Evolutionary conservation across 2,888 invertebrate species (phyloP).

Genomic region (Dolomedes plantarius): DNA sequence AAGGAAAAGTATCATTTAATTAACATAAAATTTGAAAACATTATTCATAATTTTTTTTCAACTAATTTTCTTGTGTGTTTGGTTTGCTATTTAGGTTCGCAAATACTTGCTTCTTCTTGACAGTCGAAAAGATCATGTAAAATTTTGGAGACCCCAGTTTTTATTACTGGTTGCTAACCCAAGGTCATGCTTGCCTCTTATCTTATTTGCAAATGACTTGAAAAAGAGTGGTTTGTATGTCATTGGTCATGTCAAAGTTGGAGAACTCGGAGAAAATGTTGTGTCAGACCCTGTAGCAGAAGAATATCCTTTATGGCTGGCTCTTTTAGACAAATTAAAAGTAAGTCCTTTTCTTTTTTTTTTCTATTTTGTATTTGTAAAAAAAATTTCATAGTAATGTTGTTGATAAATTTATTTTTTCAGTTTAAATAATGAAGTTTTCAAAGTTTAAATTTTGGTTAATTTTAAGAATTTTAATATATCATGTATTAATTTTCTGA

Average conservation of each 20-base stretch:
- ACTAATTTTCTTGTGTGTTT: neutral
- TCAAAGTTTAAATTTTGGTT: too few species aligned
- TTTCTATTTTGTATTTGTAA: too few species aligned
- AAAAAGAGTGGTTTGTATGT: slow-evolving; percentile 93
- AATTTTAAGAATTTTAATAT: too few species aligned
- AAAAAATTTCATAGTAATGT: too few species aligned
- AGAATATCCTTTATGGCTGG: slow-evolving; percentile 92
- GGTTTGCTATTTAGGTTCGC: slow-evolving; percentile 81
- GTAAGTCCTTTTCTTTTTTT: too few species aligned
- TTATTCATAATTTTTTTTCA: too few species aligned
- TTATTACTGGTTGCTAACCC: slow-evolving; percentile 94
- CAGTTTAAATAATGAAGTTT: too few species aligned
- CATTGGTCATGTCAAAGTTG: slow-evolving; percentile 87
- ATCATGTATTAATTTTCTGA: too few species aligned
- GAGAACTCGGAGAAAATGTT: slow-evolving; percentile 77
- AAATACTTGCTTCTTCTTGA: slow-evolving; percentile 97
- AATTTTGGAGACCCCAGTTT: slow-evolving; percentile 99
- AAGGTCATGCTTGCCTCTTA: slow-evolving; percentile 90
- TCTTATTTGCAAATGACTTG: slow-evolving; percentile 97
- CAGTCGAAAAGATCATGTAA: slow-evolving; percentile 97
- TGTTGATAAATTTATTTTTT: too few species aligned
- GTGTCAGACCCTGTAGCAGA: slow-evolving; percentile 83
- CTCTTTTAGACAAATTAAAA: slow-evolving; percentile 94
- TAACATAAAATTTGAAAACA: too few species aligned
- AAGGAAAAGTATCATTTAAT: too few species aligned